Percentiles rank a stretch among this genome's conserved stretches.
Evolutionary conservation across 2,113 vertebrate genomes (phyloP).

Genomic region (Passer montanus): DNA sequence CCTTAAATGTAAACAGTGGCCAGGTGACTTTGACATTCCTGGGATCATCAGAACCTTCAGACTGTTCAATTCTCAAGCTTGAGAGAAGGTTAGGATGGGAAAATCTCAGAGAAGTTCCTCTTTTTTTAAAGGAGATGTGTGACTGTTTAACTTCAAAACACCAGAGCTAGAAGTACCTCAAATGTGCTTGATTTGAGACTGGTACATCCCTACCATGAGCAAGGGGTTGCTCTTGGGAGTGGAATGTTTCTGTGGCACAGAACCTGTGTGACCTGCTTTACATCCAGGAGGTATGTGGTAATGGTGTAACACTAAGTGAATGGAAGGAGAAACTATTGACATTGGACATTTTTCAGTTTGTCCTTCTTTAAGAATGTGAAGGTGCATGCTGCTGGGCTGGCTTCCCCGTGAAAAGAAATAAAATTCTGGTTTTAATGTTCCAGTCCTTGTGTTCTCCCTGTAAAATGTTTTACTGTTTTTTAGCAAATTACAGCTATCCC

Average conservation of each 20-base stretch:
- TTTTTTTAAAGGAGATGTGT: background rate
- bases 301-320: background rate
- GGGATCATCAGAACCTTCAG: background rate
- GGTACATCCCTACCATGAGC: background rate
- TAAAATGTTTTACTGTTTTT: background rate
- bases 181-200: background rate
- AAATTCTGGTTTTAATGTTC: background rate
- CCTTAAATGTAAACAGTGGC: background rate
- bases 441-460: background rate
- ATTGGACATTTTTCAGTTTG: background rate
- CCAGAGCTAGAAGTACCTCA: background rate
- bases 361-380: background rate
- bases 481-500: background rate
- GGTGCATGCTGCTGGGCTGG: background rate
- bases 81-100: background rate
- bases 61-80: background rate
- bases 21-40: background rate
- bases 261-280: background rate
- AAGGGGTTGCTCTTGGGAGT: background rate
- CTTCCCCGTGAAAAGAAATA: background rate
- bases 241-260: background rate
- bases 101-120: background rate
- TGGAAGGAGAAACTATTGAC: background rate
- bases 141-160: background rate
- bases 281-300: background rate